Conservation (phyloP, 1,140 invertebrate species). For the Tachypleus tridentatus region DNA sequence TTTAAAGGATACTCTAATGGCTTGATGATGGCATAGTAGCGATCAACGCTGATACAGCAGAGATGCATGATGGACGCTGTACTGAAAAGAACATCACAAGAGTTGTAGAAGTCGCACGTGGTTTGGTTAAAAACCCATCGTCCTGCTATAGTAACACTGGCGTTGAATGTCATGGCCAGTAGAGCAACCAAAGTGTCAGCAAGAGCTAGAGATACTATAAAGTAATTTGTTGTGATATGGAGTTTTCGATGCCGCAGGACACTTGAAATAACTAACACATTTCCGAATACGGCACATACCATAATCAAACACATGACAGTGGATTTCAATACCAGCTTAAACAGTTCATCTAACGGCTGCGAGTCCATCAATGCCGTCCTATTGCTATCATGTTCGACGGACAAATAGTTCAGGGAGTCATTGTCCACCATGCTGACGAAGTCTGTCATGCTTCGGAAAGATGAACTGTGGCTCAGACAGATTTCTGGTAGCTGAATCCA, state of each 20-base stretch:
- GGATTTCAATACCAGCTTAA: slow-evolving; percentile 13
- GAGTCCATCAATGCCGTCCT: too few relatives aligned
- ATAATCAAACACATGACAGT: slow-evolving; percentile 31
- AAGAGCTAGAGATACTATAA: slow-evolving; percentile 79
- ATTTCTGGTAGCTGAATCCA: too few relatives aligned
- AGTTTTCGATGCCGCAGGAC: slow-evolving; percentile 71
- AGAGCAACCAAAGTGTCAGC: slow-evolving; percentile 84
- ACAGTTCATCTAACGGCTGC: too few relatives aligned
- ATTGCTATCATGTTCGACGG: too few relatives aligned
- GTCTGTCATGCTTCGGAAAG: too few relatives aligned
- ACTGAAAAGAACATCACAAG: slow-evolving; percentile 87
- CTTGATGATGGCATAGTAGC: slow-evolving; percentile 77
- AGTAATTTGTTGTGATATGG: slow-evolving; percentile 85
- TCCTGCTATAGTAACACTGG: slow-evolving; percentile 66
- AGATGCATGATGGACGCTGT: slow-evolving; percentile 88
- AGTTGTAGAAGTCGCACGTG: slow-evolving; percentile 91
- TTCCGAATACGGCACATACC: slow-evolving; percentile 69
- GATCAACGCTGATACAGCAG: slow-evolving; percentile 86
- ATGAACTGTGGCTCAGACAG: too few relatives aligned
- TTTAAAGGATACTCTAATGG: slow-evolving; percentile 75
- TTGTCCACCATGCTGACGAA: too few relatives aligned
- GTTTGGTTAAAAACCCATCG: slow-evolving; percentile 72
- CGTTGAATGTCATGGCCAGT: slow-evolving; percentile 91
- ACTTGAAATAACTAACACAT: slow-evolving; percentile 62
- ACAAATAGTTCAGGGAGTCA: too few relatives aligned